phyloP scores from a whole-genome alignment of 2,888 invertebrate species.

The Epicampocera succincta region DNA sequence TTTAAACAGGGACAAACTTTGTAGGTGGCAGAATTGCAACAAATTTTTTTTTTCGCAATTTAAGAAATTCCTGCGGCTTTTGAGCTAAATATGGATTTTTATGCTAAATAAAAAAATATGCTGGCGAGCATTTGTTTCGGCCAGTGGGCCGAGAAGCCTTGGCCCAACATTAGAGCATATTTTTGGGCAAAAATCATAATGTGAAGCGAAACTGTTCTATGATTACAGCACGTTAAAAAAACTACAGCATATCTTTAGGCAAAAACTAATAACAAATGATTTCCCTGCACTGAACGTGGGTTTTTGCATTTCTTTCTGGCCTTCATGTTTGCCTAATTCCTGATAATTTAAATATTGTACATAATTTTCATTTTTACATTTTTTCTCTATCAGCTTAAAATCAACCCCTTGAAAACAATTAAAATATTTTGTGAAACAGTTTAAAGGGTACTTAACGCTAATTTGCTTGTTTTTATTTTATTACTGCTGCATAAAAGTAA shows the following conservation, averaged over 20 bases:
- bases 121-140: too few species aligned
- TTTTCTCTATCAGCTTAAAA: conserved; percentile 24
- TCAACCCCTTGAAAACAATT: conserved; percentile 66
- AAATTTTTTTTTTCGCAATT: too few species aligned
- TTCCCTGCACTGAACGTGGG: conserved; percentile 15
- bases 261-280: neutral
- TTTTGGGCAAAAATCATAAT: too few species aligned
- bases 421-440: conserved; percentile 62
- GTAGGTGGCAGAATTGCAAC: too few species aligned
- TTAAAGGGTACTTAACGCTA: conserved; percentile 68
- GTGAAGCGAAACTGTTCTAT: neutral
- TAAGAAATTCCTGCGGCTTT: too few species aligned
- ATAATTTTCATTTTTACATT: conserved; percentile 25
- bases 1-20: too few species aligned
- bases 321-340: conserved; percentile 58
- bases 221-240: neutral
- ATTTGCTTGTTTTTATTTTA: conserved; percentile 62
- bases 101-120: too few species aligned
- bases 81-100: too few species aligned
- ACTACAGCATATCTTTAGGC: conserved; percentile 6
- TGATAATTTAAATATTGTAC: conserved; percentile 48
- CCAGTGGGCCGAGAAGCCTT: too few species aligned
- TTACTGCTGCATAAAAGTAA: conserved; percentile 59
- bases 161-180: too few species aligned
- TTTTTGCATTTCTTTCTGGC: conserved; percentile 15